A percentile compares a stretch with the other conserved stretches of the same genome.
phyloP scores from a whole-genome alignment of 2,888 invertebrate genomes.

The Rugalucina vietnamica region DNA sequence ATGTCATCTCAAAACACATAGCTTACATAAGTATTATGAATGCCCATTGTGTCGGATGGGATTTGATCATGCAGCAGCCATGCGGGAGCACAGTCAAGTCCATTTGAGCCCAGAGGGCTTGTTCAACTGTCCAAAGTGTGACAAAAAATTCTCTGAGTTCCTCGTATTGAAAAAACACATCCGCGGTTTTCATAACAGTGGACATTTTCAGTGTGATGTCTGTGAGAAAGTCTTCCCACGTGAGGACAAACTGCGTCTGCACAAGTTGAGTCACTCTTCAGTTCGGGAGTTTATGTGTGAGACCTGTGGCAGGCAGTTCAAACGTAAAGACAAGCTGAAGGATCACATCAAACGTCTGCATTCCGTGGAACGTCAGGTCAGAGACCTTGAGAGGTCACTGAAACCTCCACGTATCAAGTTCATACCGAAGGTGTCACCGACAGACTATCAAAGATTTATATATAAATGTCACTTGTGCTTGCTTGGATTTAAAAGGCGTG shows the following conservation, averaged over 20 bases:
- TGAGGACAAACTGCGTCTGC: constrained; percentile 89
- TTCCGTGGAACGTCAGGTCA: constrained; percentile 84
- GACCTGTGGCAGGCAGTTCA: constrained; percentile 91
- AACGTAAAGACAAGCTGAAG: constrained; percentile 88
- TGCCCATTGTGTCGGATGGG: constrained; percentile 90
- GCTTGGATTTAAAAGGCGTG: constrained; percentile 92
- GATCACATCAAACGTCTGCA: constrained; percentile 90
- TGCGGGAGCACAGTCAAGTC: constrained; percentile 89
- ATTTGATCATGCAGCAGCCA: constrained; percentile 85
- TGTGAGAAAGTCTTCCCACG: constrained; percentile 90
- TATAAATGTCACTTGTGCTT: constrained; percentile 91
- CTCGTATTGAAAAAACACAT: constrained; percentile 90
- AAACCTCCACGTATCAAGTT: constrained; percentile 84
- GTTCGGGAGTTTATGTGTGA: constrained; percentile 90
- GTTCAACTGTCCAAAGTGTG: constrained; percentile 89
- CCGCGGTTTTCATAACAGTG: constrained; percentile 89
- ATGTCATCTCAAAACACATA: constrained; percentile 89
- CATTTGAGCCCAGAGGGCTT: constrained; percentile 87
- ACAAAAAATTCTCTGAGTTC: constrained; percentile 89
- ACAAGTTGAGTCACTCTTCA: constrained; percentile 88
- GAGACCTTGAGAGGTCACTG: constrained; percentile 62
- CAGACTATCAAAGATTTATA: constrained; percentile 89
- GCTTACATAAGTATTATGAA: constrained; percentile 87
- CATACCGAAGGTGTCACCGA: constrained; percentile 87
- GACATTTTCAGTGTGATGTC: constrained; percentile 88